A percentile compares a stretch with the other conserved stretches of the same genome.
Evolutionary conservation across 2,888 invertebrate genomes (phyloP).

Genomic region (Drosophila cognata): DNA sequence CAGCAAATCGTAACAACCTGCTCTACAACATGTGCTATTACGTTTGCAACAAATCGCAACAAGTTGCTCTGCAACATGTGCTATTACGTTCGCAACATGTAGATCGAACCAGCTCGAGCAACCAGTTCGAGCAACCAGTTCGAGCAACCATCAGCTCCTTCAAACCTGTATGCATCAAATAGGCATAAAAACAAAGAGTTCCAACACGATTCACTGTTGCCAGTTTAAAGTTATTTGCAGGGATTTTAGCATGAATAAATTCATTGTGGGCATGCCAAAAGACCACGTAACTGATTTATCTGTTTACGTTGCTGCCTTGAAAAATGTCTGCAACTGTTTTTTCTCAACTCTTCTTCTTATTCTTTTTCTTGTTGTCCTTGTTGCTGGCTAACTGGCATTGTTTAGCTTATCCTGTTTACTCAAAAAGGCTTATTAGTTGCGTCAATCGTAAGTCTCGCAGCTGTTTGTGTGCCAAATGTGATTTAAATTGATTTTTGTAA

Average conservation of each 20-base stretch:
- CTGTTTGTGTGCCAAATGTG: neutral
- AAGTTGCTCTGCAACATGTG: slow-evolving; percentile 16
- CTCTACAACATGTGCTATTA: neutral
- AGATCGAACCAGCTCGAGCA: neutral
- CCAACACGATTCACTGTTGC: neutral
- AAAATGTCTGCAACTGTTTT: slow-evolving; percentile 19
- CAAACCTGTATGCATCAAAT: neutral
- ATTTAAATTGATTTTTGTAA: neutral
- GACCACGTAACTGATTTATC: slow-evolving; percentile 51
- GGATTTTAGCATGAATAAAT: neutral
- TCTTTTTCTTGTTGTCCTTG: neutral
- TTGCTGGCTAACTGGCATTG: neutral
- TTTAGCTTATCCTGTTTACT: neutral
- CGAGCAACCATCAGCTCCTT: neutral
- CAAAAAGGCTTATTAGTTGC: neutral
- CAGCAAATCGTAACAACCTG: slow-evolving; percentile 9
- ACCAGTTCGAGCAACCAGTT: neutral
- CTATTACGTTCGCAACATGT: neutral
- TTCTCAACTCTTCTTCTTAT: neutral
- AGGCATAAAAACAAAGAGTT: neutral
- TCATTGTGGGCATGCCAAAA: neutral
- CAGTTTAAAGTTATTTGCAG: neutral
- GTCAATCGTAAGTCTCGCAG: neutral
- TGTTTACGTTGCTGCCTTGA: slow-evolving; percentile 47
- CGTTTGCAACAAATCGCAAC: slow-evolving; percentile 1